Conservation (phyloP, 92 coral and sea anemone genomes). For the Galaxea fascicularis region DNA sequence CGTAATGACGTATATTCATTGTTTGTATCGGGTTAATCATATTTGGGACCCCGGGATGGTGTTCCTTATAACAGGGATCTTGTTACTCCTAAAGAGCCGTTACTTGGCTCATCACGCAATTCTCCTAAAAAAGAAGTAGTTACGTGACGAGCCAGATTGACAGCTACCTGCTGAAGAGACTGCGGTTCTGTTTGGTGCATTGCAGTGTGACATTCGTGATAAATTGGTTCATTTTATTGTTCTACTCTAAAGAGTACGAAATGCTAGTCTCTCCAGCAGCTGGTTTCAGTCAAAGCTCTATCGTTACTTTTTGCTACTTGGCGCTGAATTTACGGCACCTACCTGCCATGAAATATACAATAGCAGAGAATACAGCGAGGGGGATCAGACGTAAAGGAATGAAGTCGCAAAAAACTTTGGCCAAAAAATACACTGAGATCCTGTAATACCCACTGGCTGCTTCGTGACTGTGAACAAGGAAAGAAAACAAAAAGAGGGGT, state of each 20-base stretch:
- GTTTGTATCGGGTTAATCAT: no score
- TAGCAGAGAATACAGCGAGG: conserved; percentile 68
- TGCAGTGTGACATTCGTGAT: background rate
- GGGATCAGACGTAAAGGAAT: conserved; percentile 88
- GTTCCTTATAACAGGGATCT: no score
- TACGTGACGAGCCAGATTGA: no score
- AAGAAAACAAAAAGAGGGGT: background rate
- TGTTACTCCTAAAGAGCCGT: no score
- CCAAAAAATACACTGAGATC: conserved; percentile 89
- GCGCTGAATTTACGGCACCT: background rate
- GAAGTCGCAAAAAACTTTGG: conserved; percentile 85
- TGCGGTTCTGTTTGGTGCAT: no score
- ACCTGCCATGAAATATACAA: conserved; percentile 95
- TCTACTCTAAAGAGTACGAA: background rate
- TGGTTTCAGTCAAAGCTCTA: background rate
- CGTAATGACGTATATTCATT: no score
- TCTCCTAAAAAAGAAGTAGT: no score
- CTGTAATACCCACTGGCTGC: conserved; percentile 90
- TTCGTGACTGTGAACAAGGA: conserved; percentile 75
- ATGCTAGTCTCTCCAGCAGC: background rate
- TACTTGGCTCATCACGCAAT: no score
- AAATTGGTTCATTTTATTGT: background rate
- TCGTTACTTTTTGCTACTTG: background rate
- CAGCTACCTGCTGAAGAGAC: no score
- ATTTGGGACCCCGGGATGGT: no score